These are phyloP conservation scores for Tauraco hartlaubi DNA, from an alignment of 2,797 vertebrate species.

Conservation along the genomic window DNA sequence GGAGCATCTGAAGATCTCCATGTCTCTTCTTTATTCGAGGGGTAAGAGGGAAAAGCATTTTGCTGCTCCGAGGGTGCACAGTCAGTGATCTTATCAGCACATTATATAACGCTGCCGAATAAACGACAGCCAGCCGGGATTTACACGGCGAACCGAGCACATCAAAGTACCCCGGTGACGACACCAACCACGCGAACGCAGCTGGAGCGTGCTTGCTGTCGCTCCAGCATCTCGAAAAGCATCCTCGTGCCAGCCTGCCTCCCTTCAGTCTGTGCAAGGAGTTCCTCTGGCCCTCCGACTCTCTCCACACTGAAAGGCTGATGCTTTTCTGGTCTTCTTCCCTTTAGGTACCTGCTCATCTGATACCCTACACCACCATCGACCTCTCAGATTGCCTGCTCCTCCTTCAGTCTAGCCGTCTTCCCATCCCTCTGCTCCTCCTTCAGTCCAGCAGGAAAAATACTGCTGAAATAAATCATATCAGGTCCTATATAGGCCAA, in stretches of 20 bases:
- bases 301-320: fast-evolving
- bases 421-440: not conserved
- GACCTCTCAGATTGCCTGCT: not conserved
- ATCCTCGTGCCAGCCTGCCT: not conserved
- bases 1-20: not conserved
- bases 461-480: not conserved
- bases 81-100: not conserved
- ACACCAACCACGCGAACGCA: not conserved
- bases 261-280: not conserved
- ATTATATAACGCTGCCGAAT: not conserved
- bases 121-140: not conserved
- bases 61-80: not conserved
- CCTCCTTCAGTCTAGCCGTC: not conserved
- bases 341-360: not conserved
- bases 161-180: not conserved
- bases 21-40: not conserved
- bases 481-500: not conserved
- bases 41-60: not conserved
- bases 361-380: fast-evolving
- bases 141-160: not conserved
- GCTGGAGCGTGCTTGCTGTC: not conserved
- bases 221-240: not conserved
- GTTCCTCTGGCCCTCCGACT: not conserved
- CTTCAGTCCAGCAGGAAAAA: not conserved
- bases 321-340: not conserved